phyloP scores from a whole-genome alignment of 2,797 vertebrate species.

The Tapera naevia region DNA sequence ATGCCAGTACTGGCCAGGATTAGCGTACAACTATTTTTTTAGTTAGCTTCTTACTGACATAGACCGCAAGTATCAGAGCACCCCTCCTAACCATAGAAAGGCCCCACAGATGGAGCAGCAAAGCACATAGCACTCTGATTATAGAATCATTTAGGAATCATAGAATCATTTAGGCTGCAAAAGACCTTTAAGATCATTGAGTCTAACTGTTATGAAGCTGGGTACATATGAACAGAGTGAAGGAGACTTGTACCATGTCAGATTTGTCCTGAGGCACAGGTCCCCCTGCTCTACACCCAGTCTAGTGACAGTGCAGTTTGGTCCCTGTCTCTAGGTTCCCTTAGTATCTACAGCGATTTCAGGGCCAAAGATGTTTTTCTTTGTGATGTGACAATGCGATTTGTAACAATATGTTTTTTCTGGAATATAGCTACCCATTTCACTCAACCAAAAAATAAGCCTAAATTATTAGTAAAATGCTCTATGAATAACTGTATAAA shows the following conservation, averaged over 20 bases:
- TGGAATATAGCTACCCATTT: background rate
- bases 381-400: background rate
- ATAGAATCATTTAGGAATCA: background rate
- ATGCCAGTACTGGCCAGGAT: background rate
- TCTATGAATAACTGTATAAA: background rate
- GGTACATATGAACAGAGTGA: background rate
- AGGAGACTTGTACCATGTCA: background rate
- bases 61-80: background rate
- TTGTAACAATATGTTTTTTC: background rate
- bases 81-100: background rate
- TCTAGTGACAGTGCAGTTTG: background rate
- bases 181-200: too few species aligned
- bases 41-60: background rate
- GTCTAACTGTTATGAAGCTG: background rate
- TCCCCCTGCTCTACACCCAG: background rate
- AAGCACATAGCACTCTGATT: background rate
- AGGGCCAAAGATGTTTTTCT: background rate
- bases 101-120: background rate
- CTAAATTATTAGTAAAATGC: background rate
- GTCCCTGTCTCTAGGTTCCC: background rate
- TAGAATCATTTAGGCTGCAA: too few species aligned
- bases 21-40: background rate
- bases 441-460: background rate
- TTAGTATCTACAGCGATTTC: background rate
- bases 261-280: background rate